A percentile compares a stretch with the other conserved stretches of the same genome.
phyloP scores from a whole-genome alignment of 23 tunicate species.

The Aplidium turbinatum region DNA sequence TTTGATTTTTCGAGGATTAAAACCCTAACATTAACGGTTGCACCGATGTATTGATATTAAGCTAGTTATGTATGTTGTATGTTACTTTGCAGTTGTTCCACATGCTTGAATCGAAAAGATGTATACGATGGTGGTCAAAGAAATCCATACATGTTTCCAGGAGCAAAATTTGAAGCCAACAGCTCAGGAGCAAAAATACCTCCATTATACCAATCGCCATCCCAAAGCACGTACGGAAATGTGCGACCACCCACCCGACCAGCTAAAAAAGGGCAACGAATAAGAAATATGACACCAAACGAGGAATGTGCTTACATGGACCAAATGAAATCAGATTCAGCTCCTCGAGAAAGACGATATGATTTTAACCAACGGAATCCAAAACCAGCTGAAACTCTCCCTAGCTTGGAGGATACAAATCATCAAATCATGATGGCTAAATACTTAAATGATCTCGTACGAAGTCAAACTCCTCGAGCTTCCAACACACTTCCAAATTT shows the following conservation, averaged over 20 bases:
- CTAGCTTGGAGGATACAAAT: slow-evolving; percentile 2
- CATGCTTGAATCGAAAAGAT: slow-evolving; percentile 16
- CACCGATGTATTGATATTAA: no score
- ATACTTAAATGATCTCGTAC: slow-evolving; percentile 39
- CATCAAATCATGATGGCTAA: slow-evolving; percentile 50
- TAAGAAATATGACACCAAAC: not conserved
- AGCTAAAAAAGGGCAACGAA: not conserved
- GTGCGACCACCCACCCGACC: slow-evolving; percentile 40
- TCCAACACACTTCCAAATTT: no score
- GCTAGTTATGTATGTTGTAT: no score
- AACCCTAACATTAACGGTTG: no score
- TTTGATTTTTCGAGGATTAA: no score
- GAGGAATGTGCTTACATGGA: slow-evolving; percentile 10
- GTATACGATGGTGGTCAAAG: slow-evolving; percentile 16
- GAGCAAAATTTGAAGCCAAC: slow-evolving; percentile 12
- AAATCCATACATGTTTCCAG: slow-evolving; percentile 55
- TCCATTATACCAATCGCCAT: not conserved
- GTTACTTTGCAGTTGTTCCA: slow-evolving; percentile 39
- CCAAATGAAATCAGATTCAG: not conserved
- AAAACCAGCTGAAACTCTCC: not conserved
- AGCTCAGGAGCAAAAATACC: not conserved
- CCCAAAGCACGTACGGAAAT: slow-evolving; percentile 8
- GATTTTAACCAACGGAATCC: slow-evolving; percentile 2
- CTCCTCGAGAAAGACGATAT: not conserved
- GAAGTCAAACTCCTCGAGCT: no score